Base-by-base conservation (phyloP, 2,888 invertebrate genomes). In the Arge pagana region DNA sequence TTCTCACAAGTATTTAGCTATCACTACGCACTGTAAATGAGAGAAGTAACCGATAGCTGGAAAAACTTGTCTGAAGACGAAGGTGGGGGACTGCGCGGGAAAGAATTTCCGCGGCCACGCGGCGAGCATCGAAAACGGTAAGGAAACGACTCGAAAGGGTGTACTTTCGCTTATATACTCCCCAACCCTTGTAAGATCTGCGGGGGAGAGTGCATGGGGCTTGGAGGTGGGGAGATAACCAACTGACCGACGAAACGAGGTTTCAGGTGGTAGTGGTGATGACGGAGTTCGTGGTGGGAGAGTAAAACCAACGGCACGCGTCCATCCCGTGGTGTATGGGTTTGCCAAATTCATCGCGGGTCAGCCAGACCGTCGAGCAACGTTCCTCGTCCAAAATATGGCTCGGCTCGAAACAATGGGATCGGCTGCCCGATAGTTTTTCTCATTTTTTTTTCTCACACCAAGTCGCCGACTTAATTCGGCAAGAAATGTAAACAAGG, bases 81-180 rank as follows among this genome's bases (percentile, higher is more conserved):
- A 10, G 18, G n/a, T n/a, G 33, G 33, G 15, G 15, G 10, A 45
- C 16, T 33, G 31, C 21, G 33, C 33, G 23, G 45, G n/a, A n/a
- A 45, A 45, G 23, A 45, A n/a, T 19, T 33, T 33, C 23, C 11
- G 11, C 23, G 45, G 33, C 35, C 45, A 45, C 35, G 31, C 45
- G 35, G 33, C 45, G 45, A 45, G 23, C 45, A 37, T 42, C 54
- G 60, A 67, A 61, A 63, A 57, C 55, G 57, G 63, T 56, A 60
- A 58, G 57, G 63, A 55, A 60, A 58, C 45, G 31, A 42, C 39
- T 40, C 53, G 40, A 54, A 48, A 54, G 62, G 60, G 58, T 58
- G 60, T 37, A 53, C 53, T 49, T 48, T 56, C 53, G 56, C 53
- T 66, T 68, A 62, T 68, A 68, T 68, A 67, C 56, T 28, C 41